Conservation (phyloP, 2,888 invertebrate genomes). For the Uropetala carovei region DNA sequence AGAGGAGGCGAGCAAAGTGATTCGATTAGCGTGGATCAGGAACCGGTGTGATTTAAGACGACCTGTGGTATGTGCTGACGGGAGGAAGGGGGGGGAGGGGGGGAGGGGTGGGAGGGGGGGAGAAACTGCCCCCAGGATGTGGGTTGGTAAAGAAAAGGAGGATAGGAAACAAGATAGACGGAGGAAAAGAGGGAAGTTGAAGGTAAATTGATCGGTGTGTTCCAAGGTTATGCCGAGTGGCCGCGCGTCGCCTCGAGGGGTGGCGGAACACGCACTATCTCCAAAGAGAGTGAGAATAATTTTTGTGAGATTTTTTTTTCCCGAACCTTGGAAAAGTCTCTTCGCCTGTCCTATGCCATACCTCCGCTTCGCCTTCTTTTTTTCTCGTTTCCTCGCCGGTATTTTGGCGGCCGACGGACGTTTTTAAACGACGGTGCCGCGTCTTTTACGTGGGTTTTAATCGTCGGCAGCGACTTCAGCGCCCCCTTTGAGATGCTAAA, state of each 20-base stretch:
- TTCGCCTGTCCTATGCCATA: too few species aligned
- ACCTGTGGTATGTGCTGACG: not conserved
- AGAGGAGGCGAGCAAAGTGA: not conserved
- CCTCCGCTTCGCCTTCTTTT: not conserved
- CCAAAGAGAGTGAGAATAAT: not conserved
- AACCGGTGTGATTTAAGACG: not conserved
- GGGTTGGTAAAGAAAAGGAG: too few species aligned
- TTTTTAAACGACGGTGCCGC: not conserved
- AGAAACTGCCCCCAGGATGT: too few species aligned
- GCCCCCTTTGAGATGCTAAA: not conserved
- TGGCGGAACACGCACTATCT: too few species aligned
- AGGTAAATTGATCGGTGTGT: not conserved
- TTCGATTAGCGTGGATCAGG: not conserved
- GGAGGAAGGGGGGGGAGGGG: not conserved
- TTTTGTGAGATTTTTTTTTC: not conserved
- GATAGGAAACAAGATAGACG: too few species aligned
- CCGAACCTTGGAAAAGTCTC: not conserved
- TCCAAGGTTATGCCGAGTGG: conserved; percentile 18
- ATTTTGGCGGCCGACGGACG: not conserved
- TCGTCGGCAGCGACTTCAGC: too few species aligned
- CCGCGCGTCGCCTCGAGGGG: not conserved
- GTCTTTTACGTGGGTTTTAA: not conserved
- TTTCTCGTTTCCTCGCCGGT: not conserved
- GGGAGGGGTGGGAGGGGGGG: not conserved
- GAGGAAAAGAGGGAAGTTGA: not conserved